Conservation (phyloP, 2,888 invertebrate genomes). For the Dicyrtoma fusca region DNA sequence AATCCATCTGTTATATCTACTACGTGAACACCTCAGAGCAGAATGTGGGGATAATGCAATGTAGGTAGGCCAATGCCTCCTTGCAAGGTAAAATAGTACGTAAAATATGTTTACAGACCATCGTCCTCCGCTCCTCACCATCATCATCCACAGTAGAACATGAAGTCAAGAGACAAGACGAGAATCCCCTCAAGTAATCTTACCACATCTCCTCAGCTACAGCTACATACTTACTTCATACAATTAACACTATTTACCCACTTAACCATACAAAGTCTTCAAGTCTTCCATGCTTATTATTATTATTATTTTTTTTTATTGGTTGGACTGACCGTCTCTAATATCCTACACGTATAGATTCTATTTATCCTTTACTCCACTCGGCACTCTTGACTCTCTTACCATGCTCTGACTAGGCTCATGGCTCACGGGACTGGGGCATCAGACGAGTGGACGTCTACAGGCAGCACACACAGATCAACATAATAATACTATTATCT, state of each 20-base stretch:
- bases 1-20: constrained; percentile 14
- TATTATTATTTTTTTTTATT: no score
- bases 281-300: background rate
- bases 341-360: no score
- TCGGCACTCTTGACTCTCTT: no score
- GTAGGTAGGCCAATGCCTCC: constrained; percentile 41
- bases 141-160: constrained; percentile 17
- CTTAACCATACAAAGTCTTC: constrained; percentile 15
- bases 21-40: background rate
- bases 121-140: constrained; percentile 17
- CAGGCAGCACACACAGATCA: no score
- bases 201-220: background rate
- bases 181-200: background rate
- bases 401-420: no score
- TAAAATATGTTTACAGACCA: constrained; percentile 28
- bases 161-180: background rate
- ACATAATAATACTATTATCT: no score
- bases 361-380: no score
- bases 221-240: constrained; percentile 2
- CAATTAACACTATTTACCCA: constrained; percentile 20
- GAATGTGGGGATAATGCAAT: background rate
- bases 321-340: no score
- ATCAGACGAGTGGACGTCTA: no score
- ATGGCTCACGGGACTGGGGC: no score
- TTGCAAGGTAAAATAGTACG: constrained; percentile 37